Conservation (phyloP, 2,113 vertebrate species). For the Nibea coibor region DNA sequence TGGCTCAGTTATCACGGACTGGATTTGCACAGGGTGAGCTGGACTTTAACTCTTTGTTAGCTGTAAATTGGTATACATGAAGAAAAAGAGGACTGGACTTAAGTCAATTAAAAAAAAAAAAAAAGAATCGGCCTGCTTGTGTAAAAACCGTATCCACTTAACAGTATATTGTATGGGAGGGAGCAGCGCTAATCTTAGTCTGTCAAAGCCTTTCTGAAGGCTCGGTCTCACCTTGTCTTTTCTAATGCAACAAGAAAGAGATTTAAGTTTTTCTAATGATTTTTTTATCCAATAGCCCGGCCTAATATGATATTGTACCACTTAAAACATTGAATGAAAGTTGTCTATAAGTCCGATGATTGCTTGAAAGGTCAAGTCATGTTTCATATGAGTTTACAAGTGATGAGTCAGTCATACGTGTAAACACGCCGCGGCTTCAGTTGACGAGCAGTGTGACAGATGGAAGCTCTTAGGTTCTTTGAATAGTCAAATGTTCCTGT, state of each 20-base stretch:
- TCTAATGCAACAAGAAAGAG: slow-evolving; percentile 28
- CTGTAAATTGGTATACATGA: slow-evolving; percentile 3
- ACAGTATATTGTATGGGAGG: background rate
- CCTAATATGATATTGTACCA: slow-evolving; percentile 41
- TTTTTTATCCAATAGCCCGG: slow-evolving; percentile 61
- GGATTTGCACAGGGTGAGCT: slow-evolving; percentile 39
- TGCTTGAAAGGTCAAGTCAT: background rate
- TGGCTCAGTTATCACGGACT: slow-evolving; percentile 20
- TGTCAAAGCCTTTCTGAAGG: slow-evolving; percentile 54
- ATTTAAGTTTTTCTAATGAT: slow-evolving; percentile 45
- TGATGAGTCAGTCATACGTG: slow-evolving; percentile 9
- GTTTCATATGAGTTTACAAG: slow-evolving; percentile 6
- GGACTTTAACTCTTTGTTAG: slow-evolving; percentile 1
- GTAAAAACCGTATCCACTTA: background rate
- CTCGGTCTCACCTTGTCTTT: slow-evolving; percentile 49
- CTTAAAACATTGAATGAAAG: slow-evolving; percentile 19
- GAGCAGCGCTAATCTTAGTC: slow-evolving; percentile 27
- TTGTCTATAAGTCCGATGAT: background rate
- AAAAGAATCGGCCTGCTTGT: background rate
- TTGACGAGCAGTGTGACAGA: background rate
- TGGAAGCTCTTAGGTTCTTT: slow-evolving; percentile 1
- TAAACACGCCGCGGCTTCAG: background rate
- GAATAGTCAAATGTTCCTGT: background rate
- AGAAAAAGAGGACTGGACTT: background rate
- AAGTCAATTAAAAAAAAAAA: background rate